These are phyloP conservation scores for Dryobotodes eremita DNA, from an alignment of 2,888 invertebrate species.

Conservation along the genomic window DNA sequence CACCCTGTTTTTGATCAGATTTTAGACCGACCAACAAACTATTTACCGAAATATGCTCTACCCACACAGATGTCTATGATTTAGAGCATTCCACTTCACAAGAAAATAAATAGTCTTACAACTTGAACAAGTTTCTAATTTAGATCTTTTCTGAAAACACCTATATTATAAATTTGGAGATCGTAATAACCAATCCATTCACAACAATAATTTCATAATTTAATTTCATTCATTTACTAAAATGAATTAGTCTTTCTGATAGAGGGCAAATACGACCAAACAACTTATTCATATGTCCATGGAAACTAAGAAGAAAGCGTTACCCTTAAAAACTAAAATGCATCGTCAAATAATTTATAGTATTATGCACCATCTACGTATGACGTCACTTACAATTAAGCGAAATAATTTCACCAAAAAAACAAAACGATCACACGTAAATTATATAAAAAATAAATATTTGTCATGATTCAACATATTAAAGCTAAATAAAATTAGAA, in stretches of 20 bases:
- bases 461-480: conserved; percentile 88
- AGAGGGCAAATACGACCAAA: conserved; percentile 50
- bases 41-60: conserved; percentile 20
- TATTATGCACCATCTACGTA: conserved; percentile 80
- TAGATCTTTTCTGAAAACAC: conserved; percentile 58
- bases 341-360: conserved; percentile 66
- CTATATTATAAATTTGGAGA: conserved; percentile 57
- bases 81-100: conserved; percentile 18
- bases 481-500: conserved; percentile 80
- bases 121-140: conserved; percentile 53
- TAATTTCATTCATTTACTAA: conserved; percentile 63
- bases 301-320: conserved; percentile 38
- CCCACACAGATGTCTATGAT: background rate
- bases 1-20: conserved; percentile 35
- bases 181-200: conserved; percentile 48
- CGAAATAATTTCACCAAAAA: conserved; percentile 67
- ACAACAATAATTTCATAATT: conserved; percentile 66
- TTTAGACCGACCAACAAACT: conserved; percentile 25
- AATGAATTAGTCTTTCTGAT: conserved; percentile 53
- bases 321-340: conserved; percentile 51
- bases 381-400: conserved; percentile 58
- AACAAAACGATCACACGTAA: conserved; percentile 69
- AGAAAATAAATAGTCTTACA: conserved; percentile 56
- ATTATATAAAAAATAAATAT: conserved; percentile 83
- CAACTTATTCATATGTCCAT: conserved; percentile 27